Conservation (phyloP, 2,113 vertebrate species). For the Paedocypris sp. region DNA sequence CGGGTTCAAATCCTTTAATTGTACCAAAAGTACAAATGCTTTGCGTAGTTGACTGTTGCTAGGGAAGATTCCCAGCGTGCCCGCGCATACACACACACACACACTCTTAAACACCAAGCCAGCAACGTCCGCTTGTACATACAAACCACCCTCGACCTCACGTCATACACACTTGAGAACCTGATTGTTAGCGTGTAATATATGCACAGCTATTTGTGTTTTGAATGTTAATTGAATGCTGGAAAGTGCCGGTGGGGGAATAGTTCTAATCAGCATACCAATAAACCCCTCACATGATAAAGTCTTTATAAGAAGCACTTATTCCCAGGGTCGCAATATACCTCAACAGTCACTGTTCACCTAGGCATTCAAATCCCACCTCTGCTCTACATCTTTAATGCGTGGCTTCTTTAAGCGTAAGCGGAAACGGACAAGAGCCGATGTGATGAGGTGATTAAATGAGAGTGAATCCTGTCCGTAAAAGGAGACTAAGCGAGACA, state of each 20-base stretch:
- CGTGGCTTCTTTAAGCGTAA: no score
- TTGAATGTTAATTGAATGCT: slow-evolving; percentile 90
- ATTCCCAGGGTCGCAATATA: slow-evolving; percentile 78
- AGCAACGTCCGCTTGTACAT: slow-evolving; percentile 23
- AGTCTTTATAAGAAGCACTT: slow-evolving; percentile 77
- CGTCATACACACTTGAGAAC: neutral
- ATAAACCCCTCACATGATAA: slow-evolving; percentile 79
- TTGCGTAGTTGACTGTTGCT: neutral
- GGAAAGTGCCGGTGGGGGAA: slow-evolving; percentile 84
- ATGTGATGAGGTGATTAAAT: slow-evolving; percentile 11
- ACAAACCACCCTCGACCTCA: neutral
- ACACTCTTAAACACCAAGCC: slow-evolving; percentile 22
- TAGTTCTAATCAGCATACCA: slow-evolving; percentile 83
- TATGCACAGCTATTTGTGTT: slow-evolving; percentile 81
- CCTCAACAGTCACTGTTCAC: slow-evolving; percentile 46
- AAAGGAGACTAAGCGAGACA: neutral
- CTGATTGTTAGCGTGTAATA: slow-evolving; percentile 39
- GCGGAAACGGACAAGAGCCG: neutral
- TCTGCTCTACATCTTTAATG: no score
- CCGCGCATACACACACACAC: neutral
- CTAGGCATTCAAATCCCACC: slow-evolving; percentile 1
- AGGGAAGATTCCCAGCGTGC: neutral
- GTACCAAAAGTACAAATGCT: neutral
- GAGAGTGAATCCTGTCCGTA: neutral
- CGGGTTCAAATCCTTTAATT: neutral